Evolutionary conservation across 2,113 vertebrate genomes (phyloP).

Genomic region (Labrus mixtus): DNA sequence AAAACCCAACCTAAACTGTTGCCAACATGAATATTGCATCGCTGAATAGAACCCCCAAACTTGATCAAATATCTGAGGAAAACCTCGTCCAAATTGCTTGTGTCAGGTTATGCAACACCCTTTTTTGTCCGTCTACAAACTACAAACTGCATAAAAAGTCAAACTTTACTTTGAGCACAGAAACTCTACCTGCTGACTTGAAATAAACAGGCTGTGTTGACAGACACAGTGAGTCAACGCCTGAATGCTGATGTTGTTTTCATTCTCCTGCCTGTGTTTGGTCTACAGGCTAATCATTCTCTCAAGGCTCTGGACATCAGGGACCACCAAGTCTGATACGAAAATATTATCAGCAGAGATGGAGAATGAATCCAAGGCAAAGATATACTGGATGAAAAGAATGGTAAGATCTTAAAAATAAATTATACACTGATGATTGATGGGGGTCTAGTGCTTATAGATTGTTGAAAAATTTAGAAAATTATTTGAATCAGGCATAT

Average conservation of each 20-base stretch:
- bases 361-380: slow-evolving; percentile 8
- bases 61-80: background rate
- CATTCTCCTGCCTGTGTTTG: slow-evolving; percentile 57
- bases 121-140: slow-evolving; percentile 11
- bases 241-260: slow-evolving; percentile 45
- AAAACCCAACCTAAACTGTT: background rate
- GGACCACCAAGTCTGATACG: slow-evolving; percentile 16
- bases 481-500: too few species aligned
- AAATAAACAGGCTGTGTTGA: slow-evolving; percentile 15
- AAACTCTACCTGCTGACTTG: background rate
- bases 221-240: slow-evolving; percentile 22
- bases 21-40: too few species aligned
- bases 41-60: background rate
- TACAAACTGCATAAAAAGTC: background rate
- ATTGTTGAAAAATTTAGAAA: too few species aligned
- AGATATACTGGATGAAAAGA: background rate
- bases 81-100: background rate
- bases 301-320: slow-evolving; percentile 49
- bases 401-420: background rate
- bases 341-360: slow-evolving; percentile 17
- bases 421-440: too few species aligned
- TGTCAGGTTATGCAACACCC: background rate
- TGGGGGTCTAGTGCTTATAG: too few species aligned
- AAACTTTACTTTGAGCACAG: background rate
- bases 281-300: slow-evolving; percentile 60